Base-by-base conservation (phyloP, 2,113 vertebrate genomes). In the Laticauda colubrina region DNA sequence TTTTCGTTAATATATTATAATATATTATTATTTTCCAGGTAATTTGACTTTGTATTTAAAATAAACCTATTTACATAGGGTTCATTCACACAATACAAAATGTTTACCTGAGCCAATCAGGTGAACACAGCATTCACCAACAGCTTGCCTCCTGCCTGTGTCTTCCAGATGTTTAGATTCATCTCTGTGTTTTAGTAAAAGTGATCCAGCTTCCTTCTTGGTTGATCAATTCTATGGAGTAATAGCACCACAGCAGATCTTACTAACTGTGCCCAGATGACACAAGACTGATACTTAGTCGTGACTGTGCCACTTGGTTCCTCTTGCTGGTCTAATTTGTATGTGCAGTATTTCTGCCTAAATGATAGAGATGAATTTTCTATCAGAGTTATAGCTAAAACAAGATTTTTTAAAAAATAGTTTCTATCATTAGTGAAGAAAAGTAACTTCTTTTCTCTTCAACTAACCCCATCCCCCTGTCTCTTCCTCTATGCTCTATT, bases 1-100 rank as follows among this genome's bases (percentile, higher is more conserved):
- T 18, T n/a, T 92, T 85, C 26, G 85, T 59, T 69, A 85, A 10
- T 18, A 88, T 85, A 21, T 92, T 21, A 59, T 89, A 29, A 15
- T 7, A 45, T 45, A 45, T 12, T 92, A 81, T 86, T 91, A 87
- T 91, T 91, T 61, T 59, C 24, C 81, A 43, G n/a, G n/a, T 61
- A 54, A 88, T 43, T 29, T 88, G 14, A 34, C 45, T 92, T 88
- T 92, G 86, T 59, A 39, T 14, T 75, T 69, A 88, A 88, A 92
- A 88, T 45, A 59, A 29, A 48, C 20, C 90, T 45, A 59, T 21
- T 91, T 61, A 57, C 81, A 69, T 15, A 69, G 29, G 29, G 12
- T 69, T 69, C 12, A 15, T 69, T 69, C 64, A 69, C 29, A 69
- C 64, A 69, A 34, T 69, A 18, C 29, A 69, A 34, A n/a, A 69